Base-by-base conservation (phyloP, 37 sponge, comb jelly and placozoan species). In the Ephydatia muelleri region DNA sequence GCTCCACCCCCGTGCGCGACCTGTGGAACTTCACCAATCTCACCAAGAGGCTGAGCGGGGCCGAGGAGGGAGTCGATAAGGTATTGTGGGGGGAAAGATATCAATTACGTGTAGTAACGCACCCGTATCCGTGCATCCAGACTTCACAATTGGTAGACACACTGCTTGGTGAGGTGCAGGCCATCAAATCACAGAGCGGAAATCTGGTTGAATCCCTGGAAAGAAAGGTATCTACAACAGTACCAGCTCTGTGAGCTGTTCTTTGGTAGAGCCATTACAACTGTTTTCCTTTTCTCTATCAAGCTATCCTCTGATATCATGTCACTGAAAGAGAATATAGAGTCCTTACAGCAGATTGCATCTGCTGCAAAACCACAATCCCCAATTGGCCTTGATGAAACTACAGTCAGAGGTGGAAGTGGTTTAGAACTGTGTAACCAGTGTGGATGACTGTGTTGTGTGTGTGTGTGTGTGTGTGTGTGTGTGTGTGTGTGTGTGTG, bases 1-100 rank as follows among this genome's bases (percentile, higher is more conserved):
- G 29, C 16, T 77, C 93, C 34, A 95, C 89, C 9, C 95, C 95
- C 0, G 85, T 92, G 28, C 78, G 83, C 8, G 97, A 97, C 72
- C 83, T 94, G 91, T 94, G 93, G 97, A 92, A 93, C 70, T 94
- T 91, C 49, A 90, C 92, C 11, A 87, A 81, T 35, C 83, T 97
- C 25, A 88, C 75, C 73, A 97, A 94, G 35, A 76, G 95, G 27
- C 71, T 97, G 49, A 87, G 88, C 49, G 95, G 89, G 11, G 75
- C 88, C 21, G 97, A 97, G 73, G 85, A 97, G 12, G 88, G 91
- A 5, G 72, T 94, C 25, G 87, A 83, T 8, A 84, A 91, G 81
- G 97, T 94, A 29, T 78, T 1, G 57, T 14, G 43, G 6, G 3
- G 26, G 5, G 70, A 34, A 9, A 34, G 29, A 71, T 0, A 33